Evolutionary conservation across 37 sponge, comb jelly and placozoan species (phyloP).

Genomic region (Diacarnus erythraeanus): DNA sequence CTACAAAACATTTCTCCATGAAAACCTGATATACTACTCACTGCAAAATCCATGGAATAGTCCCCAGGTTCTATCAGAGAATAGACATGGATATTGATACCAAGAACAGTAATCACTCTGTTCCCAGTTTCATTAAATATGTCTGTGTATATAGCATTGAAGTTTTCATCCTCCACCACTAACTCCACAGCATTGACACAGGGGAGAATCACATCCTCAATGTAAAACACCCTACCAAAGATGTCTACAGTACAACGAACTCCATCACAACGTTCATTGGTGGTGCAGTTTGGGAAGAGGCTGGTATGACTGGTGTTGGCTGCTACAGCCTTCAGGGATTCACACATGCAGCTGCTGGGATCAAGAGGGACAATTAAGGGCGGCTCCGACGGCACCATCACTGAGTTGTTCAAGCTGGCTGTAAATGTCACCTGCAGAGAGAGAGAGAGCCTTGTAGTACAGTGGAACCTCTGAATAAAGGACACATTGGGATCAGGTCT

Average conservation of each 20-base stretch:
- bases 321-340: conserved; percentile 22
- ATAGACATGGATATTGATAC: not conserved
- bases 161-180: conserved; percentile 3
- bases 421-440: conserved; percentile 2
- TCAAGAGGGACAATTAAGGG: conserved; percentile 2
- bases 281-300: conserved; percentile 12
- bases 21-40: no score
- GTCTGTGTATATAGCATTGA: not conserved
- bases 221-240: not conserved
- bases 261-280: conserved; percentile 23
- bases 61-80: not conserved
- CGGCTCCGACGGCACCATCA: no score
- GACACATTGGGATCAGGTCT: no score
- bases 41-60: conserved; percentile 40
- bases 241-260: conserved; percentile 11
- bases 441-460: no score
- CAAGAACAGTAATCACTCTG: not conserved
- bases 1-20: no score
- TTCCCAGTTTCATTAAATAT: conserved; percentile 3
- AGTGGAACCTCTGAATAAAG: no score
- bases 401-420: no score
- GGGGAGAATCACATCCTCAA: conserved; percentile 22
- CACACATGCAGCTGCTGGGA: conserved; percentile 26
- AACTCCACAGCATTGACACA: conserved; percentile 22
- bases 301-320: not conserved